Conservation (phyloP, 2,797 vertebrate genomes). For the Apodemus agrarius region DNA sequence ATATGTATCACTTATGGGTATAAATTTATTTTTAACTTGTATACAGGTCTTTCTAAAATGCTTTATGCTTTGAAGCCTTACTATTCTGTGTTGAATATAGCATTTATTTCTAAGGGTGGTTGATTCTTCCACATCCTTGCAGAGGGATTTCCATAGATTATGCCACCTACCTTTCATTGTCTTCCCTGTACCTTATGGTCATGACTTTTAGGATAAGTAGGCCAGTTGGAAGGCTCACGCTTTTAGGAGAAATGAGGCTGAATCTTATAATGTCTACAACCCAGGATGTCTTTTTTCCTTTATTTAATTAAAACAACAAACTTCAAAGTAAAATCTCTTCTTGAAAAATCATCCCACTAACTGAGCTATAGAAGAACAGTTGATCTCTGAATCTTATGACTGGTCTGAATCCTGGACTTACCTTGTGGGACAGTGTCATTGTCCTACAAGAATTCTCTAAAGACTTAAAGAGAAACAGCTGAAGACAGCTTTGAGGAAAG, state of each 20-base stretch:
- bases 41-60: not conserved
- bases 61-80: not conserved
- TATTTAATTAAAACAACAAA: slow-evolving; percentile 40
- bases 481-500: not conserved
- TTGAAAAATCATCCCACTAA: slow-evolving; percentile 16
- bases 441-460: not conserved
- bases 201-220: not conserved
- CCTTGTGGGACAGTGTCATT: not conserved
- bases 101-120: not conserved
- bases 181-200: not conserved
- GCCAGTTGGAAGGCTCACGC: not conserved
- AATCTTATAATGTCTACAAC: not conserved
- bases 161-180: not conserved
- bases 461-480: not conserved
- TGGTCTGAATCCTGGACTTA: not conserved
- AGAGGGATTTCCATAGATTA: not conserved
- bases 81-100: slow-evolving; percentile 4
- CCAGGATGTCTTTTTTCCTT: not conserved
- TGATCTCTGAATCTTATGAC: not conserved
- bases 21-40: not conserved
- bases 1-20: rapidly evolving
- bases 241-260: not conserved
- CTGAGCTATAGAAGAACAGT: not conserved
- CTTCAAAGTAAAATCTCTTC: not conserved
- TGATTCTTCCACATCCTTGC: not conserved